Evolutionary conservation across 2,797 vertebrate species (phyloP).

Genomic region (Clarias pachynema): DNA sequence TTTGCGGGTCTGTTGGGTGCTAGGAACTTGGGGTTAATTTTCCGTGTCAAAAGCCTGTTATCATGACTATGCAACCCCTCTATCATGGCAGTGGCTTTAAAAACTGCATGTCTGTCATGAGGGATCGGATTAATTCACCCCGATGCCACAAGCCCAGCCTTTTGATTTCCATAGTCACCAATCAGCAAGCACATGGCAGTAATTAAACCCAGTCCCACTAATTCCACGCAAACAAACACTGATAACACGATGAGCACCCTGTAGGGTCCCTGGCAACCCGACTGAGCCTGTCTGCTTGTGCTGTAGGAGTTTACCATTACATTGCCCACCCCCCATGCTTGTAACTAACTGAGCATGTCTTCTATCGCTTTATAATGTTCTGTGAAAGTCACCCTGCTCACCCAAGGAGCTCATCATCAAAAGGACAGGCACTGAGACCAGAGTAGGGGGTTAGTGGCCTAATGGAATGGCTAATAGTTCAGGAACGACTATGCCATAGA

Average conservation of each 20-base stretch:
- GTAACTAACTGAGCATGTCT: constrained; percentile 31
- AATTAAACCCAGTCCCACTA: constrained; percentile 63
- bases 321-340: not conserved
- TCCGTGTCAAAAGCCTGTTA: constrained; percentile 53
- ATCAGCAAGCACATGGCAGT: constrained; percentile 59
- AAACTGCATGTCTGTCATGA: constrained; percentile 51
- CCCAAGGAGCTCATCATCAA: constrained; percentile 19
- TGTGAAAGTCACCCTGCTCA: constrained; percentile 44
- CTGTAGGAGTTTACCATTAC: constrained; percentile 26
- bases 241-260: constrained; percentile 48
- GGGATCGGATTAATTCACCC: constrained; percentile 56
- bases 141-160: constrained; percentile 54
- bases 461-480: constrained; percentile 31
- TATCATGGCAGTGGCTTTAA: constrained; percentile 53
- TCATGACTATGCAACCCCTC: constrained; percentile 42
- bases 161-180: constrained; percentile 61
- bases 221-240: constrained; percentile 62
- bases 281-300: constrained; percentile 23
- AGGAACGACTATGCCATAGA: constrained; percentile 27
- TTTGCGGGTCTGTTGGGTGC: constrained; percentile 48
- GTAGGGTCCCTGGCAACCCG: constrained; percentile 45
- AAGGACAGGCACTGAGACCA: constrained; percentile 35
- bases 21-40: constrained; percentile 51
- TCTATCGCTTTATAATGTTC: constrained; percentile 35
- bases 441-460: constrained; percentile 19